Evolutionary conservation across 2,888 invertebrate species (phyloP), one percentile per base, ranked within the genome.

Genomic region (Oligia latruncula): DNA sequence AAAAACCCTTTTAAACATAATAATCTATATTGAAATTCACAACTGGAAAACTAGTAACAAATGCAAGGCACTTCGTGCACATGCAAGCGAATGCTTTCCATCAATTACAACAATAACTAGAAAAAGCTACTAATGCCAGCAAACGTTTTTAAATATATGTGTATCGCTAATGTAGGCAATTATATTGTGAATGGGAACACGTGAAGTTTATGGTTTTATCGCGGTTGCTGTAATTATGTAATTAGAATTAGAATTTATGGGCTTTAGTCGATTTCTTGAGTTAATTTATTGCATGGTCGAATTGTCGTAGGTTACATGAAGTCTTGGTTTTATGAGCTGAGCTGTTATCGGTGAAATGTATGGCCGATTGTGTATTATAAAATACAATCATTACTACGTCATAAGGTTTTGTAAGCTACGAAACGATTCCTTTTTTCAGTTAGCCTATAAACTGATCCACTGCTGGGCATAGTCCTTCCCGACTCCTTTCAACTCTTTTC

Each of bases 1-100:
- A 35, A 55, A 82, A 74, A 46, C 52, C 9, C 2, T 73, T 35
- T 23, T 58, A 35, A 83, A 71, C 60, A 65, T 71, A 52, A 71
- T 77, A 81, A 77, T 73, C 62, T 64, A 75, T 71, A 74, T 77
- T 81, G n/a, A 80, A 81, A 81, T 60, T 77, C 66, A 71, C 67
- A 83, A 82, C 85, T 79, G 75, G 80, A 77, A 81, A 87, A 85
- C 71, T 49, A 83, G 74, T 77, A 70, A 78, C 77, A 84, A 80
- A 78, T 55, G 83, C 88, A 86, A 86, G 84, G 74, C 79, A 78
- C 74, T 76, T 83, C 83, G 88, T 90, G 90, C 87, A 85, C 92
- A 92, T 92, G 93, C 93, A 86, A 93, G 78, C 87, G 77, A 92
- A 93, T 93, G 88, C 91, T 85, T 92, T 87, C 82, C 87, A 90